These are phyloP conservation scores for Grapholita molesta DNA, from an alignment of 1,140 invertebrate genomes.

Conservation along the genomic window DNA sequence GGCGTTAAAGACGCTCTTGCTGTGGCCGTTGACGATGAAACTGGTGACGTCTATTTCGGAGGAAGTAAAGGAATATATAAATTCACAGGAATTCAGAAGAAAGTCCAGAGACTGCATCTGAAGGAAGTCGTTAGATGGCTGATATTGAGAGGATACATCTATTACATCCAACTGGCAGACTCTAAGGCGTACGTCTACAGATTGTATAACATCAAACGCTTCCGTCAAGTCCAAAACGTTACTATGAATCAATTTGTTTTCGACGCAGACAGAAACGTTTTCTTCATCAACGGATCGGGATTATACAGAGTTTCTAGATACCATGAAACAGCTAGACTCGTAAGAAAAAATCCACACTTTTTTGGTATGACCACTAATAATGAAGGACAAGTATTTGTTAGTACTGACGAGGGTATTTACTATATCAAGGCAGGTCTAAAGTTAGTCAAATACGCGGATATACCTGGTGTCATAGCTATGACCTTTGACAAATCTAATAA, in stretches of 20 bases:
- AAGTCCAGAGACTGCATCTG: conserved; percentile 40
- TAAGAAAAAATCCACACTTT: conserved; percentile 50
- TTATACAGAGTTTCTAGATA: conserved; percentile 50
- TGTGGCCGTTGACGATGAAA: conserved; percentile 41
- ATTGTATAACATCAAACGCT: conserved; percentile 36
- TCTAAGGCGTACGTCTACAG: conserved; percentile 48
- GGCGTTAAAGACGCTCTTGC: conserved; percentile 65
- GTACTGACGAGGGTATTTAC: not conserved
- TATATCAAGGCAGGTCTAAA: not conserved
- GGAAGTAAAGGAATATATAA: conserved; percentile 64
- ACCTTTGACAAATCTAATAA: not conserved
- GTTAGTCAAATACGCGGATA: too few relatives aligned
- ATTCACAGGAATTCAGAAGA: conserved; percentile 40
- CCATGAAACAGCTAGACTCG: conserved; percentile 28
- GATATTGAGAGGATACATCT: conserved; percentile 46
- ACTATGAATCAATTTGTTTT: conserved; percentile 58
- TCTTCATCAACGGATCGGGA: conserved; percentile 60
- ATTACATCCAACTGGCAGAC: conserved; percentile 62
- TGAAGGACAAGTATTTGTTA: conserved; percentile 18
- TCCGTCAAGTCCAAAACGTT: conserved; percentile 31
- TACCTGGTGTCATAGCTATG: not conserved
- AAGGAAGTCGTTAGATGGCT: conserved; percentile 65
- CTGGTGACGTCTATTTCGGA: conserved; percentile 54
- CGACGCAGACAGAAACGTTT: conserved; percentile 49
- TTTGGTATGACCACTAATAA: conserved; percentile 34